Evolutionary conservation across 2,797 vertebrate genomes (phyloP), one percentile per base, ranked within the genome.

Genomic region (Enoplosus armatus): DNA sequence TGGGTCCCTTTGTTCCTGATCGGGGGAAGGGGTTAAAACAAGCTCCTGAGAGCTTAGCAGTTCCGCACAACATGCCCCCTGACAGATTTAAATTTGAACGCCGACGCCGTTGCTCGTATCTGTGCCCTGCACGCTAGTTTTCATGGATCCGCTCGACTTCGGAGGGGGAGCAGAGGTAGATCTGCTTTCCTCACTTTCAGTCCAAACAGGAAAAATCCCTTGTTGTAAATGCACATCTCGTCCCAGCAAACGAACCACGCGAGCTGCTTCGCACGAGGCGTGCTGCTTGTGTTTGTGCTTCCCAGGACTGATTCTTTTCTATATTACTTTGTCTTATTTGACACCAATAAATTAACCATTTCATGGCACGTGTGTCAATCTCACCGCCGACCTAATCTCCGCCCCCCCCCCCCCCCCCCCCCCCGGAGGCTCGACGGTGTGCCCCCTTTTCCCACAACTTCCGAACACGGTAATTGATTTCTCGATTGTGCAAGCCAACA

Each of bases 1-100:
- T 77, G 77, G 76, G 70, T 79, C 75, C 89, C 90, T 90, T 91
- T 90, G 87, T 92, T 86, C 80, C 70, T 92, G 86, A 88, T 85
- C 82, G 76, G 68, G 68, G 71, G 76, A 85, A 79, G 66, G 58
- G 82, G 88, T 87, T 66, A 72, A 64, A 84, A 87, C 80, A 87
- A 75, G 82, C 82, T 80, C 68, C 80, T 71, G 64, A 77, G 75
- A 79, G 81, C 64, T 84, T 83, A 82, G 31, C 48, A 31, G 53
- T 9, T 70, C 62, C 39, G 31, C 43, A 2, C 65, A 56, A 76
- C 48, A 6, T 66, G 61, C 70, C 69, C 64, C 55, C 62, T 29
- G 37, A 51, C 80, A 83, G 80, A 60, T 78, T 60, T 59, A 50
- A 61, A 76, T 54, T 35, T 79, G 50, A 84, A 85, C 84, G 75